Conservation (phyloP, 2,797 vertebrate species). For the Rhyacichthys aspro region DNA sequence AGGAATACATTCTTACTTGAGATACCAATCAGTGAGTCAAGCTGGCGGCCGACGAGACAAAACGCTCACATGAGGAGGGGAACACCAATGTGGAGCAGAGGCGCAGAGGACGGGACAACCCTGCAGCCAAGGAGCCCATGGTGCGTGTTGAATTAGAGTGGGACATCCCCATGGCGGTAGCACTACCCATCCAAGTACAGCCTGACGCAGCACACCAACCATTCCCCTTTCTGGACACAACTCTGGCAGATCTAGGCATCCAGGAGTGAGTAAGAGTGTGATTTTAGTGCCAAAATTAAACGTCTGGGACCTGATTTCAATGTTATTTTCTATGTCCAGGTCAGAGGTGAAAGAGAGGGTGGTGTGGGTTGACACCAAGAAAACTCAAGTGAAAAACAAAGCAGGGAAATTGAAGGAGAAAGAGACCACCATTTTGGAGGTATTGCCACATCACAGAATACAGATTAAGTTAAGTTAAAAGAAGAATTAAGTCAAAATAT, state of each 20-base stretch:
- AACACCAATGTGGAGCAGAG: slow-evolving; percentile 11
- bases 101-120: neutral
- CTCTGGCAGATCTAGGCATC: slow-evolving; percentile 80
- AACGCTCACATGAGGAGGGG: slow-evolving; percentile 29
- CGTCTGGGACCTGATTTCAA: neutral
- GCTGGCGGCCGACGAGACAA: slow-evolving; percentile 68
- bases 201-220: slow-evolving; percentile 51
- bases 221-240: slow-evolving; percentile 81
- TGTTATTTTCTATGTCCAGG: slow-evolving; percentile 47
- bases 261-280: slow-evolving; percentile 72
- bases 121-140: slow-evolving; percentile 3
- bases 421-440: slow-evolving; percentile 79
- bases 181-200: slow-evolving; percentile 75
- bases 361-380: slow-evolving; percentile 82
- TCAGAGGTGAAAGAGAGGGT: slow-evolving; percentile 82
- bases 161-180: slow-evolving; percentile 74
- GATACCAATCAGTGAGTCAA: slow-evolving; percentile 41
- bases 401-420: slow-evolving; percentile 82
- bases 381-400: slow-evolving; percentile 78
- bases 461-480: too few species aligned
- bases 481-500: too few species aligned
- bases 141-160: slow-evolving; percentile 65
- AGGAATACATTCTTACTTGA: neutral
- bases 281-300: neutral
- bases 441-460: too few species aligned